phyloP scores from a whole-genome alignment of 2,888 invertebrate species.

The Perizoma affinitatum region DNA sequence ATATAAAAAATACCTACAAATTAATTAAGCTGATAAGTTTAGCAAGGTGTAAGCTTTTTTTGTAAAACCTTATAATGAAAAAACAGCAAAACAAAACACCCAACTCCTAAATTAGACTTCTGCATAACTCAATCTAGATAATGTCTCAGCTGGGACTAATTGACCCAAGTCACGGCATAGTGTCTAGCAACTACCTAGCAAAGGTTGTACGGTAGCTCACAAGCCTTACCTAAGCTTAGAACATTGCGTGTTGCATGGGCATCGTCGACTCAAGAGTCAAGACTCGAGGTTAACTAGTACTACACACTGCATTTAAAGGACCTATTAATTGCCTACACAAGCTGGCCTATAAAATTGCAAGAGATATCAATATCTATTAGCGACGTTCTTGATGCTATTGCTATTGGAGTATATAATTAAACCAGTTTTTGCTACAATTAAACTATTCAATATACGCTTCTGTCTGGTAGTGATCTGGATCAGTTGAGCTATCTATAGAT shows the following conservation, averaged over 20 bases:
- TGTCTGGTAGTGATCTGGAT: too few species aligned
- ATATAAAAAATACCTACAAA: too few species aligned
- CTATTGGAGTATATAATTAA: too few species aligned
- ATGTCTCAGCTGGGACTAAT: constrained; percentile 48
- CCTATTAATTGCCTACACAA: constrained; percentile 18
- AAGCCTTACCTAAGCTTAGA: constrained; percentile 39
- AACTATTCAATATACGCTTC: too few species aligned
- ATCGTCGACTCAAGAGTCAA: constrained; percentile 11
- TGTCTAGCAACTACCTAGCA: constrained; percentile 53
- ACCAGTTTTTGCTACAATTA: too few species aligned
- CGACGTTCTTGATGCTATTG: constrained; percentile 9
- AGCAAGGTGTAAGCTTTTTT: too few species aligned
- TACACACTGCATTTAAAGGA: constrained; percentile 20
- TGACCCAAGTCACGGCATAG: constrained; percentile 59
- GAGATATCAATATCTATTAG: constrained; percentile 9
- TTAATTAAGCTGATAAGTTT: too few species aligned
- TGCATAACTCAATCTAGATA: constrained; percentile 47
- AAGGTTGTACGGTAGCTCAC: constrained; percentile 60
- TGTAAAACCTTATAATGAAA: too few species aligned
- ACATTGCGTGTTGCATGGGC: constrained; percentile 50
- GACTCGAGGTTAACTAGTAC: constrained; percentile 37
- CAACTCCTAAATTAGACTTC: constrained; percentile 26
- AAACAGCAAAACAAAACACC: constrained; percentile 4
- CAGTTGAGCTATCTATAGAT: too few species aligned
- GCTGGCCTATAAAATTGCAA: constrained; percentile 15